A percentile compares a stretch with the other conserved stretches of the same genome.
phyloP scores from a whole-genome alignment of 2,888 invertebrate species.

The Trimorus sp. region DNA sequence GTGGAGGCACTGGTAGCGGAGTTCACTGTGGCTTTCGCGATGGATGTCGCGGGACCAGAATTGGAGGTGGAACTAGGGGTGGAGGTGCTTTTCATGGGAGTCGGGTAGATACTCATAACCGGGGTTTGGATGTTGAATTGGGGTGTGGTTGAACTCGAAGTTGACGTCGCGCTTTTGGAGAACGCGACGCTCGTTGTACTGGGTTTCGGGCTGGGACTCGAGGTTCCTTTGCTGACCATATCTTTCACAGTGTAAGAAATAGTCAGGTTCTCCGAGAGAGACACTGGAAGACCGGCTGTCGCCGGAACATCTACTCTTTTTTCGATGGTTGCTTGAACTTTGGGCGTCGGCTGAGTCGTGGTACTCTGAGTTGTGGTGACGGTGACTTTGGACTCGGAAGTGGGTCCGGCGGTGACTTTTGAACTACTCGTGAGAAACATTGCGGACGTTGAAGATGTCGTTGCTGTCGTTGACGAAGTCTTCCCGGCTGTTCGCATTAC shows the following conservation, averaged over 20 bases:
- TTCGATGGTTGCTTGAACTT: constrained; percentile 24
- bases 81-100: constrained; percentile 70
- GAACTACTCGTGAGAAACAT: neutral
- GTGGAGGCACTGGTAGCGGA: neutral
- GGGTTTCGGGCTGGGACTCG: constrained; percentile 29
- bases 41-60: neutral
- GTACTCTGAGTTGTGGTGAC: constrained; percentile 17
- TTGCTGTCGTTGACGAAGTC: neutral
- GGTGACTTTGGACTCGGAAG: neutral
- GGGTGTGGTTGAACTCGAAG: constrained; percentile 22
- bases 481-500: constrained; percentile 21
- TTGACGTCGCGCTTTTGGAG: constrained; percentile 37
- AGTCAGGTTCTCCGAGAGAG: constrained; percentile 49
- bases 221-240: constrained; percentile 41
- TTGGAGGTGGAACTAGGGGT: constrained; percentile 4
- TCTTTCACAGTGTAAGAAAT: constrained; percentile 74
- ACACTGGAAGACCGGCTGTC: constrained; percentile 1
- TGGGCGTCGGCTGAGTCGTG: constrained; percentile 20
- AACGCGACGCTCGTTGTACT: constrained; percentile 12
- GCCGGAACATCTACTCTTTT: constrained; percentile 16
- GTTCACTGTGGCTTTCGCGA: neutral
- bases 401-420: neutral
- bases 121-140: constrained; percentile 73
- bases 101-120: constrained; percentile 75
- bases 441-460: constrained; percentile 4